phyloP scores from a whole-genome alignment of 2,797 vertebrate genomes.

The Artibeus jamaicensis region DNA sequence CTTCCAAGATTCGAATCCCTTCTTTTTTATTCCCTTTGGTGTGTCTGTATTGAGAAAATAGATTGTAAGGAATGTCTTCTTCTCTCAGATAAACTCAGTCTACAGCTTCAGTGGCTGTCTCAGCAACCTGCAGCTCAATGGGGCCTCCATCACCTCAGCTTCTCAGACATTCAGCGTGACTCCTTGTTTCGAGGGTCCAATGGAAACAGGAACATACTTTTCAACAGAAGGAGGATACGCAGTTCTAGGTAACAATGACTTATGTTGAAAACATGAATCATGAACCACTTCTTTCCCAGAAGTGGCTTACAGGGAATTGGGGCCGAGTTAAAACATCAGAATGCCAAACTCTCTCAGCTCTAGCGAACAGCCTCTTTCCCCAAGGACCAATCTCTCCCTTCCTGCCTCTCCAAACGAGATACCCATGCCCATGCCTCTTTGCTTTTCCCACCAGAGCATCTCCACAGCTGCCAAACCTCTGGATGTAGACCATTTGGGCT shows the following conservation, averaged over 20 bases:
- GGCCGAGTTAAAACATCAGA: not conserved
- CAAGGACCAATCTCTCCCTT: not conserved
- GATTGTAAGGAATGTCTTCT: slow-evolving; percentile 40
- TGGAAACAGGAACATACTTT: slow-evolving; percentile 94
- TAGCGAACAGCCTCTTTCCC: not conserved
- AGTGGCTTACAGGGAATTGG: not conserved
- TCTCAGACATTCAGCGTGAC: slow-evolving; percentile 92
- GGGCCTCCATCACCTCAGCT: slow-evolving; percentile 84
- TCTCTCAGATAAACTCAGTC: slow-evolving; percentile 88
- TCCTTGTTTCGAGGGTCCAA: slow-evolving; percentile 92
- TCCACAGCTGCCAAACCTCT: not conserved
- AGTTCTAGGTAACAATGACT: slow-evolving; percentile 86
- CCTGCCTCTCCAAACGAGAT: not conserved
- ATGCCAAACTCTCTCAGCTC: not conserved
- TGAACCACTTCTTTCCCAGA: not conserved
- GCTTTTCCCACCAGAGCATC: not conserved
- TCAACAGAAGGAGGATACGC: slow-evolving; percentile 93
- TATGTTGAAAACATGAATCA: slow-evolving; percentile 7
- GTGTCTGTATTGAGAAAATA: not conserved
- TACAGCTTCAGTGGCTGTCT: slow-evolving; percentile 94
- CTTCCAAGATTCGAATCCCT: not conserved
- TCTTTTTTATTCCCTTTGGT: not conserved
- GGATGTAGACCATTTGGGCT: not conserved
- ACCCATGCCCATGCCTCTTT: rapidly evolving
- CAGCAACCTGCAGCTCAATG: slow-evolving; percentile 90